Evolutionary conservation across 2,888 invertebrate genomes (phyloP), one percentile per base, ranked within the genome.

Genomic region (Lasioglossum oenotherae): DNA sequence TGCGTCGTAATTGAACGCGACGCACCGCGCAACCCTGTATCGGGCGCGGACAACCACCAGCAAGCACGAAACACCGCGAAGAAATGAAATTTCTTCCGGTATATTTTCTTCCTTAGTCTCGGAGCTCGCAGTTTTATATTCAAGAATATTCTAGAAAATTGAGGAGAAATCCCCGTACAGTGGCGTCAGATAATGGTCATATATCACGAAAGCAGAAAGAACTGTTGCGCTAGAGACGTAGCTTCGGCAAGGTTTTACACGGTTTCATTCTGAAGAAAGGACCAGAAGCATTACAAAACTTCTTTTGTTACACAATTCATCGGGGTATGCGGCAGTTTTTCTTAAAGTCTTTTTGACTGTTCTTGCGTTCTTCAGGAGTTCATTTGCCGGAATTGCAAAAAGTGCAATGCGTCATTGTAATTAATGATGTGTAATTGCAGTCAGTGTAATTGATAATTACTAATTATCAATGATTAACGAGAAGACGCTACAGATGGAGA

Each of bases 1-100:
- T 67, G 77, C 46, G 1, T 19, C 16, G 44, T 77, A 60, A 77
- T 81, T 84, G 57, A 67, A 19, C 3, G 49, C n/a, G 74, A 64
- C 74, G 41, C 81, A 44, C 57, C 80, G 19, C 10, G 60, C n/a
- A 41, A 31, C 16, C 14, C 19, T 19, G 23, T 8, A 12, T 16
- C 35, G 4, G 12, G 0, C 4, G 27, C n/a, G 10, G 8, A 12
- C 69, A 16, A 31, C 41, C 10, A 31, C 23, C 8, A 14, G 31
- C 69, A 60, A 35, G 44, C 23, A 31, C 23, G 14, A 44, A 16
- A 27, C 49, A n/a, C 41, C 23, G 14, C 5, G 41, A 44, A 27
- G 31, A 19, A 8, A 31, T 19, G 16, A 19, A 6, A 27, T 31
- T 14, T 64, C 6, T 31, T 16, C 2, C 6, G 31, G 2, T 67